Conservation (phyloP, 2,113 vertebrate species). For the Benitochromis conjunctus region DNA sequence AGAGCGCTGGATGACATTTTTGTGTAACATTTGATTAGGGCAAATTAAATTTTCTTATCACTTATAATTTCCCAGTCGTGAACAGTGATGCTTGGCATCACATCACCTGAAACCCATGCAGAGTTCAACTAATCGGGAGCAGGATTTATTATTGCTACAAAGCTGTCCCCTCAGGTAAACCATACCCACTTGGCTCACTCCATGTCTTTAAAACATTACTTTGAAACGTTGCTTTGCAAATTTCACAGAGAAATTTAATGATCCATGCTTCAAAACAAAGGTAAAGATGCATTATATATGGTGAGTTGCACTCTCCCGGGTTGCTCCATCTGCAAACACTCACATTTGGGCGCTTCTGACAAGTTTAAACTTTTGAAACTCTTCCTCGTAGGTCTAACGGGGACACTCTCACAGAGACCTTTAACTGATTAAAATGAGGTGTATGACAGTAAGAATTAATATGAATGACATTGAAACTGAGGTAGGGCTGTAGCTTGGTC, state of each 20-base stretch:
- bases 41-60: constrained; percentile 17
- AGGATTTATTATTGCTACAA: constrained; percentile 36
- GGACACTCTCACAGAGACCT: background rate
- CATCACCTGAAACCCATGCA: background rate
- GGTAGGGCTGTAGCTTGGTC: background rate
- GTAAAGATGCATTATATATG: background rate
- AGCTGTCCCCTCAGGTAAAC: constrained; percentile 26
- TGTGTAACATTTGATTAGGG: background rate
- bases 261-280: constrained; percentile 7
- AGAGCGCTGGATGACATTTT: background rate
- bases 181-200: background rate
- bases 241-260: constrained; percentile 15
- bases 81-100: constrained; percentile 6
- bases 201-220: background rate
- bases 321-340: background rate
- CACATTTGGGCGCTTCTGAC: background rate
- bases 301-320: background rate
- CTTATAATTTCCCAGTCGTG: background rate
- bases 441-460: constrained; percentile 6
- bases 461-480: background rate
- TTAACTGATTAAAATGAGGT: constrained; percentile 8
- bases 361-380: constrained; percentile 28
- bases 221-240: constrained; percentile 16
- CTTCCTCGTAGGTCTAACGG: constrained; percentile 6
- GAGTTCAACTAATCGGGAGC: constrained; percentile 32